Conservation (phyloP, 2,888 invertebrate genomes). For the Campoplex capitator region DNA sequence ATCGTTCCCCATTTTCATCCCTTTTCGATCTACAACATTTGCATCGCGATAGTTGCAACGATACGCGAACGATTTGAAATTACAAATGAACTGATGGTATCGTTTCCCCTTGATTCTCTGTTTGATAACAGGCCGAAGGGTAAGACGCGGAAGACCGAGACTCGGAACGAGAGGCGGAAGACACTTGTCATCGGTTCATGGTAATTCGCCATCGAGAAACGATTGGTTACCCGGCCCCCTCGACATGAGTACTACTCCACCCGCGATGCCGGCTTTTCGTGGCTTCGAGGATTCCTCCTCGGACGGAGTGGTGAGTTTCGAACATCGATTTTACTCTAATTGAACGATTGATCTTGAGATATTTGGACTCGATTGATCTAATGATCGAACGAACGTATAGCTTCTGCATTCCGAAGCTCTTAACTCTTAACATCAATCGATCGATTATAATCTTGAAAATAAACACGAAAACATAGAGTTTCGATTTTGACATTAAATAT, state of each 20-base stretch:
- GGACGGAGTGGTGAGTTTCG: slow-evolving; percentile 81
- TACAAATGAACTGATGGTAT: slow-evolving; percentile 8
- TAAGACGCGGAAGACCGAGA: slow-evolving; percentile 83
- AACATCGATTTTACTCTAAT: not conserved
- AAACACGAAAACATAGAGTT: too few species aligned
- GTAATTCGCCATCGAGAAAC: slow-evolving; percentile 81
- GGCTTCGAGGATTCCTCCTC: slow-evolving; percentile 82
- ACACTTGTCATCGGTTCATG: slow-evolving; percentile 79
- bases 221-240: slow-evolving; percentile 82
- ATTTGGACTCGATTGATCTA: not conserved
- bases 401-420: not conserved
- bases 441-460: not conserved
- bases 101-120: slow-evolving; percentile 30
- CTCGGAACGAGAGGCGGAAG: slow-evolving; percentile 81
- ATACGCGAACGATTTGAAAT: not conserved
- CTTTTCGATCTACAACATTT: not conserved
- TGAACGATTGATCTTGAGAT: not conserved
- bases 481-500: not conserved
- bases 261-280: slow-evolving; percentile 81
- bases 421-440: not conserved
- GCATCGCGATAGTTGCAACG: not conserved
- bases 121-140: slow-evolving; percentile 77
- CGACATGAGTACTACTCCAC: slow-evolving; percentile 83
- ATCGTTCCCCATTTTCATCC: not conserved
- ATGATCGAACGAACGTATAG: not conserved